A percentile compares a stretch with the other conserved stretches of the same genome.
Conservation (phyloP, 2,797 vertebrate genomes). For the Malacoctenus gilli region DNA sequence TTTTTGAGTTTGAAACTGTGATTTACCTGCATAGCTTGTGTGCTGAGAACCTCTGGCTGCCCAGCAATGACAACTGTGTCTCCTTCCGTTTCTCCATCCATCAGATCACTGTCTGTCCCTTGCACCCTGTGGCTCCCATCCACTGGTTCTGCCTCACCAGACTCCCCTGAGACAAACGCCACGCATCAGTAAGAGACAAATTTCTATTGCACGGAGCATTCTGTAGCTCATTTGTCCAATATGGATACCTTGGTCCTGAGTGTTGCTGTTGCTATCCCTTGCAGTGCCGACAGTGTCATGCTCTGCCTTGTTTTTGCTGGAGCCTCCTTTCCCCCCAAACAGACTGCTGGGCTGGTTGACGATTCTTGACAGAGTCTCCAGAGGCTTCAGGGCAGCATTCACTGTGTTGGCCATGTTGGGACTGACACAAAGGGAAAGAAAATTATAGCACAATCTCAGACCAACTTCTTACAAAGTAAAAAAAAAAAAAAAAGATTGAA, state of each 20-base stretch:
- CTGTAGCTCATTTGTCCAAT: not conserved
- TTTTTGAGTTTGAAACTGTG: too few species aligned
- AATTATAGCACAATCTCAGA: too few species aligned
- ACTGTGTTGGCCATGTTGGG: constrained; percentile 98
- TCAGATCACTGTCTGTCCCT: constrained; percentile 90
- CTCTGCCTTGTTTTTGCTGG: constrained; percentile 92
- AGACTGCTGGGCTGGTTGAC: constrained; percentile 96
- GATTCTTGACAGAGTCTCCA: constrained; percentile 94
- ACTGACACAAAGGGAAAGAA: constrained; percentile 67
- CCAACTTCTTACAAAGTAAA: not conserved
- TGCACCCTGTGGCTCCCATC: constrained; percentile 89
- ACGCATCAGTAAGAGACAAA: constrained; percentile 24
- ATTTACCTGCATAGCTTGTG: constrained; percentile 94
- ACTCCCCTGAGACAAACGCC: constrained; percentile 82
- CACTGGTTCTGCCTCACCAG: constrained; percentile 89
- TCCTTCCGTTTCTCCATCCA: constrained; percentile 93
- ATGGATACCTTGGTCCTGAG: constrained; percentile 87
- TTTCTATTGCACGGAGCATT: not conserved
- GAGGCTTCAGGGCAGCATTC: constrained; percentile 93
- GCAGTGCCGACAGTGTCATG: constrained; percentile 87
- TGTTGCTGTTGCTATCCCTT: constrained; percentile 89
- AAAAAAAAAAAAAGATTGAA: too few species aligned
- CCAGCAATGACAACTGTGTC: constrained; percentile 93
- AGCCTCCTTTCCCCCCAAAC: constrained; percentile 92
- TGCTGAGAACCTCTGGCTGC: constrained; percentile 92